phyloP scores from a whole-genome alignment of 2,797 vertebrate genomes.

The Tauraco hartlaubi region DNA sequence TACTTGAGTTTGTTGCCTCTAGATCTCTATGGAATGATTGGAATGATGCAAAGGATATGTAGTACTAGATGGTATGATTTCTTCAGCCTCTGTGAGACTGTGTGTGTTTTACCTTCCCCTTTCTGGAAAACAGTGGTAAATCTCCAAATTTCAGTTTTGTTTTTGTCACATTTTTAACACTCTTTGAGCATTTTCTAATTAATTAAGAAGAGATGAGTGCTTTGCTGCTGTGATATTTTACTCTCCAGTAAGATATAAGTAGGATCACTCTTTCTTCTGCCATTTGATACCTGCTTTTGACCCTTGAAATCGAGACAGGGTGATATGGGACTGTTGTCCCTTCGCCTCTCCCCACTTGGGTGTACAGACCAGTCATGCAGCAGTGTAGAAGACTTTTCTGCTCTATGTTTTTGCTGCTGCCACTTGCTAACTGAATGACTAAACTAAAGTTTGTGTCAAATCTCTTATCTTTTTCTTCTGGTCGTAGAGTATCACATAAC shows the following conservation, averaged over 20 bases:
- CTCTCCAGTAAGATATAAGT: background rate
- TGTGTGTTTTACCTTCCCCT: background rate
- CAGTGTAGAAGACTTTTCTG: background rate
- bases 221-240: background rate
- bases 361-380: background rate
- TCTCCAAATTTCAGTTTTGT: background rate
- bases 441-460: background rate
- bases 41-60: background rate
- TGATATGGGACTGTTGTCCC: background rate
- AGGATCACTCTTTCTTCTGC: background rate
- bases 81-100: background rate
- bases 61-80: background rate
- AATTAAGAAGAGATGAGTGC: background rate
- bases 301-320: background rate
- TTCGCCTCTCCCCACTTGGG: accelerated
- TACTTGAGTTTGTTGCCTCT: background rate
- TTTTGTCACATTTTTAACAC: background rate
- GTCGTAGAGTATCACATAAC: accelerated
- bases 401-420: background rate
- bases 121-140: background rate
- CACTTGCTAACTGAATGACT: background rate
- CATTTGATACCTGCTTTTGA: background rate
- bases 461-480: background rate
- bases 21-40: background rate
- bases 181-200: background rate